These are phyloP conservation scores for Spea multiplicata DNA, from an alignment of 2,113 vertebrate genomes.

Conservation along the genomic window DNA sequence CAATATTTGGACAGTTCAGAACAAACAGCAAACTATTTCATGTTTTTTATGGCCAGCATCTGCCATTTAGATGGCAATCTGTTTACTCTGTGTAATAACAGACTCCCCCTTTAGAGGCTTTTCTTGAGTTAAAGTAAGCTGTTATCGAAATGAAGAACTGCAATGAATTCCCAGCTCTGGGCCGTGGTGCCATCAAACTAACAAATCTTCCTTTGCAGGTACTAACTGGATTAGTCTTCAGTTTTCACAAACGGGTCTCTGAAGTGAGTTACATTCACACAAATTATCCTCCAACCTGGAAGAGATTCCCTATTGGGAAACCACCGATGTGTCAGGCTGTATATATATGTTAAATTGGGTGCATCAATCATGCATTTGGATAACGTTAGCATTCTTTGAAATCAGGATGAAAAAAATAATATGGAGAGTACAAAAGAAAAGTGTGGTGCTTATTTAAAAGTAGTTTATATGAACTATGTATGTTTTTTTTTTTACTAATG, in stretches of 20 bases:
- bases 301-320: slow-evolving; percentile 24
- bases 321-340: slow-evolving; percentile 25
- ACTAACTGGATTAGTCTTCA: slow-evolving; percentile 41
- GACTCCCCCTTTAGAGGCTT: slow-evolving; percentile 29
- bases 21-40: not conserved
- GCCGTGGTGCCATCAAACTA: slow-evolving; percentile 35
- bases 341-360: slow-evolving; percentile 31
- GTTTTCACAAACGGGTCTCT: slow-evolving; percentile 24
- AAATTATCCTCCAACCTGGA: slow-evolving; percentile 35
- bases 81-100: not conserved
- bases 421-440: not conserved
- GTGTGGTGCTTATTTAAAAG: no score
- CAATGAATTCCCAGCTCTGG: slow-evolving; percentile 25
- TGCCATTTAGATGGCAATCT: not conserved
- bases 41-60: not conserved
- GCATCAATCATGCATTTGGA: slow-evolving; percentile 37
- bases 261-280: slow-evolving; percentile 30
- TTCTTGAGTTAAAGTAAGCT: slow-evolving; percentile 6
- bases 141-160: slow-evolving; percentile 21
- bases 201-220: slow-evolving; percentile 30
- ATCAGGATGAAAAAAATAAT: slow-evolving; percentile 25
- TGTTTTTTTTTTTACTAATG: no score
- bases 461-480: no score
- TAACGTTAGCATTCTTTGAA: slow-evolving; percentile 29
- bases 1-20: slow-evolving; percentile 49